Evolutionary conservation across 2,888 invertebrate species (phyloP).

Genomic region (Cyclophora punctaria): DNA sequence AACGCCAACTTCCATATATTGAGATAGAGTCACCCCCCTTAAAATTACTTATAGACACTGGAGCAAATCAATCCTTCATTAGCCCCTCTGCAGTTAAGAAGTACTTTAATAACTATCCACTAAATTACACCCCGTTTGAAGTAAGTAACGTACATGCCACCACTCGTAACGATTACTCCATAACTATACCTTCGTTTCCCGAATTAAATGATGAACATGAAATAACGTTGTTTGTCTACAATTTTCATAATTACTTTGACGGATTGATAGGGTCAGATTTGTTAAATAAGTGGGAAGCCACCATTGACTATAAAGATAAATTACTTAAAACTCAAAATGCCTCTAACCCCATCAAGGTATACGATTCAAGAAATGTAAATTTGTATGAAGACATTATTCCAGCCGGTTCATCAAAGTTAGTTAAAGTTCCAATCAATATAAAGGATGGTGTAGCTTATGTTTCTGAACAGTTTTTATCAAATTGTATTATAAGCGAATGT

Average conservation of each 20-base stretch:
- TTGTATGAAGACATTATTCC: conserved; percentile 11
- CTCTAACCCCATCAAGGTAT: conserved; percentile 11
- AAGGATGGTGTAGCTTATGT: conserved; percentile 17
- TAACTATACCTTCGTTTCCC: conserved; percentile 17
- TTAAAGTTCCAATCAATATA: conserved; percentile 16
- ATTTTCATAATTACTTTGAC: conserved; percentile 24
- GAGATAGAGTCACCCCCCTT: no score
- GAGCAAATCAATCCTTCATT: no score
- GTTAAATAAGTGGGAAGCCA: conserved; percentile 17
- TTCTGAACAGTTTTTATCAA: conserved; percentile 13
- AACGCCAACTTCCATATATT: no score
- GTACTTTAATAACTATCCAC: conserved; percentile 1
- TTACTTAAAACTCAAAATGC: conserved; percentile 8
- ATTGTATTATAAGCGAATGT: conserved; percentile 20
- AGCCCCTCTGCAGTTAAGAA: no score
- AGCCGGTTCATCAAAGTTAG: conserved; percentile 16
- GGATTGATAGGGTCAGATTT: conserved; percentile 14
- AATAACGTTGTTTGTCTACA: conserved; percentile 21
- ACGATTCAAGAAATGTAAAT: conserved; percentile 18
- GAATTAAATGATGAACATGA: conserved; percentile 11
- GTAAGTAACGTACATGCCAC: conserved; percentile 22
- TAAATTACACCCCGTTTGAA: conserved; percentile 20
- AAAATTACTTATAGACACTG: no score
- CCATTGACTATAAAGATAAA: conserved; percentile 18
- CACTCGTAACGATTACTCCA: conserved; percentile 18